Evolutionary conservation across 2,888 invertebrate species (phyloP).

Genomic region (Nasonia oneida): DNA sequence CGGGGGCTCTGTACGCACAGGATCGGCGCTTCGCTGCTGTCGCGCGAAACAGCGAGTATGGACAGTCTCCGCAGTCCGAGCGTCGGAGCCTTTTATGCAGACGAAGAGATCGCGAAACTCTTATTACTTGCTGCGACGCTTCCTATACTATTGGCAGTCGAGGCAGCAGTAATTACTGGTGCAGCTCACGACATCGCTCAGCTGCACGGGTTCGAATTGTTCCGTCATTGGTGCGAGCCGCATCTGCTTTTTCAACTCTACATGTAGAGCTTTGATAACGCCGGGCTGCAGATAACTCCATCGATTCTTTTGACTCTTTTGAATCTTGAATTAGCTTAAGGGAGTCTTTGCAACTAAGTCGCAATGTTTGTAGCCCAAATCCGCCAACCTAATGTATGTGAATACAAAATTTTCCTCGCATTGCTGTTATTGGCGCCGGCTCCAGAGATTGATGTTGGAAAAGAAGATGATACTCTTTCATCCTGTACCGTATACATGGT

Average conservation of each 20-base stretch:
- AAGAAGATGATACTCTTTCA: no score
- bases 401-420: no score
- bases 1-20: not conserved
- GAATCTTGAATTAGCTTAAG: not conserved
- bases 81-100: conserved; percentile 17
- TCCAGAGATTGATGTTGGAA: no score
- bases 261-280: no score
- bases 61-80: not conserved
- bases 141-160: not conserved
- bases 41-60: not conserved
- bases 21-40: not conserved
- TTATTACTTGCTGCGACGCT: not conserved
- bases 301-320: no score
- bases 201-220: not conserved
- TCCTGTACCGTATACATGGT: no score
- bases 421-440: no score
- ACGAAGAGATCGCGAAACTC: not conserved
- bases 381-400: no score
- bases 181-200: not conserved
- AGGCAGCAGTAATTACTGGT: not conserved
- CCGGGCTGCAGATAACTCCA: no score
- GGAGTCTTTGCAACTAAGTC: no score
- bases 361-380: no score
- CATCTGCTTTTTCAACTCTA: not conserved
- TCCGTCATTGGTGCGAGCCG: not conserved